Base-by-base conservation (phyloP, 2,113 vertebrate species). In the Nibea coibor region DNA sequence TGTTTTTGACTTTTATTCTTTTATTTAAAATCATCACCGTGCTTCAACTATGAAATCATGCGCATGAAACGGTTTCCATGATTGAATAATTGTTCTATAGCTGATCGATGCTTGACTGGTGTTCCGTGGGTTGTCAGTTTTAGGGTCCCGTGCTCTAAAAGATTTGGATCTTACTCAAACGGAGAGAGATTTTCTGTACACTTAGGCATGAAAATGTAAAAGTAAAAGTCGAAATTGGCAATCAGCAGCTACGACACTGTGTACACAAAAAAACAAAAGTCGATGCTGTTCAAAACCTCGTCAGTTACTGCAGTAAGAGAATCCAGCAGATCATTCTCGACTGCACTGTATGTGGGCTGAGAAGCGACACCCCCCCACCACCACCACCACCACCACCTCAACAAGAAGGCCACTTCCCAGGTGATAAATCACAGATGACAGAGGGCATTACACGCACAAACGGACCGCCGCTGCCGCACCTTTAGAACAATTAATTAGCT, bases 401-500 rank as follows among this genome's bases (percentile, higher is more conserved):
- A 80, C 72, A 75, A 80, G 73, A 85, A 82, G 83, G 88, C 80
- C 86, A 85, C 89, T 86, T 90, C 90, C 87, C 85, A 80, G 87
- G 86, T 88, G 92, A 94, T 94, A 90, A 94, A 93, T 93, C 90
- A 92, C 80, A 73, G 69, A 78, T 90, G 89, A 93, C 89, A 91
- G 84, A 89, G 84, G 88, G 90, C 86, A 91, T 89, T 89, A 91
- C 86, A 91, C 82, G 89, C 89, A 91, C 90, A 93, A 93, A 87
- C 85, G 80, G 85, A 73, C 85, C 57, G 76, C 90, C 81, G 80
- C 82, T 72, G 77, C 85, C 66, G 77, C 78, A 88, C 78, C 87
- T 90, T 90, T 81, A 77, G 35, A 83, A 89, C 92, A 91, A 94
- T 94, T 94, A 94, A 94, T 95, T 92, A 92, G 89, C 93, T 82